A percentile compares a stretch with the other conserved stretches of the same genome.
Evolutionary conservation across 1,140 invertebrate genomes (phyloP).

Genomic region (Lepidurus arcticus): DNA sequence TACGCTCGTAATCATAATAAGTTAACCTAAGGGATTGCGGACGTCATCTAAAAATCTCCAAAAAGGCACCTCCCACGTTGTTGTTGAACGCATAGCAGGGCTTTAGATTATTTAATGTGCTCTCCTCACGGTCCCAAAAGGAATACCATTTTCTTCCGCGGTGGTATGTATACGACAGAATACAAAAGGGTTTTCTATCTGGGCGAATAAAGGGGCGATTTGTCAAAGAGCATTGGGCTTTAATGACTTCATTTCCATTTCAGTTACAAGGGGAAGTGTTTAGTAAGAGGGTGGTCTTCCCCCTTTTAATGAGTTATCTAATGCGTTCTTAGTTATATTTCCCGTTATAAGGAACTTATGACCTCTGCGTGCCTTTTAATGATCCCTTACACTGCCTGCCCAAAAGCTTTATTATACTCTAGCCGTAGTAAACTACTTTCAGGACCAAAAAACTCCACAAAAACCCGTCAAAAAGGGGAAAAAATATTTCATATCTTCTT

Average conservation of each 20-base stretch:
- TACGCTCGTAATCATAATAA: background rate
- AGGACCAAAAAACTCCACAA: background rate
- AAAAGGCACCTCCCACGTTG: background rate
- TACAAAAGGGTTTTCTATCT: background rate
- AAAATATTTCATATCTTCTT: background rate
- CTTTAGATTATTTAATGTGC: background rate
- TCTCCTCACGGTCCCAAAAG: slow-evolving; percentile 7
- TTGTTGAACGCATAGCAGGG: background rate
- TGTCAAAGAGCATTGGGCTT: slow-evolving; percentile 18
- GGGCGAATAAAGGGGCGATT: background rate
- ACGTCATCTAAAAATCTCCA: background rate
- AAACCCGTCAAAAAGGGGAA: background rate
- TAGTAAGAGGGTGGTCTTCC: slow-evolving; percentile 10
- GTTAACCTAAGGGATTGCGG: background rate
- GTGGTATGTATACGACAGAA: background rate
- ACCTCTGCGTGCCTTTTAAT: slow-evolving; percentile 8
- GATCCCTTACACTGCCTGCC: slow-evolving; percentile 3
- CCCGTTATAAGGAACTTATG: slow-evolving; percentile 3
- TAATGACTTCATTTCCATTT: slow-evolving; percentile 20
- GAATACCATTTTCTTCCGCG: slow-evolving; percentile 26
- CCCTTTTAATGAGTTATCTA: slow-evolving; percentile 20
- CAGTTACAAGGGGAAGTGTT: background rate
- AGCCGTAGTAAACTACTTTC: slow-evolving; percentile 10
- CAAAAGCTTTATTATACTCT: background rate
- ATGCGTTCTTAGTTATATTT: slow-evolving; percentile 11